Base-by-base conservation (phyloP, 1,140 invertebrate species). In the Procambarus virginalis region DNA sequence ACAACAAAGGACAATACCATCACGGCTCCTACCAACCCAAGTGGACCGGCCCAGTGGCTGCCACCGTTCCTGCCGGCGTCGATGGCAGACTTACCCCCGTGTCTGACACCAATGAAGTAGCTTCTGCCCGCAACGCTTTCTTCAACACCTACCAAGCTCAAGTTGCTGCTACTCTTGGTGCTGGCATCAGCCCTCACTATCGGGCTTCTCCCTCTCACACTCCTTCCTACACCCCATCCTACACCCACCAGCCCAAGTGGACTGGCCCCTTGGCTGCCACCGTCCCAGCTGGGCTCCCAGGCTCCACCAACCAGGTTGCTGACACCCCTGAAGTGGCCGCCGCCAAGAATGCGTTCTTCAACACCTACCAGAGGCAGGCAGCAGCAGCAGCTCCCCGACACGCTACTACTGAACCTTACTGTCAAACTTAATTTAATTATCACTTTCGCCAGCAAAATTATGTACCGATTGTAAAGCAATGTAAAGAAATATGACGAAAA, bases 211-310 rank as follows among this genome's bases (percentile, higher is more conserved):
- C 46, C 73, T 10, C 75, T 0, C 9, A 22, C 48, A 48, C 55
- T 8, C 84, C 60, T 22, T 20, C 49, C 82, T 3, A 22, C 34
- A n/a, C 22, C 22, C 79, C 51, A 3, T 3, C 20, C 20, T 17
- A 14, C 22, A 9, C 48, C 34, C 14, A n/a, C 20, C n/a, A 73
- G 10, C 68, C 68, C n/a, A 84, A 76, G 70, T 84, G 83, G 83
- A 84, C 83, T 20, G 83, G 83, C 83, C 84, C 84, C 51, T n/a
- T 86, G 8, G 84, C 84, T 20, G 73, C 84, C 73, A 86, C 73
- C 22, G 51, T 86, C 22, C 84, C 84, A 51, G 84, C 84, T 14
- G 84, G 84, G 6, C 75, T 86, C 22, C 84, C 84, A 5, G 84
- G 84, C 2, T 78, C 84, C n/a, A 17, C 51, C 5, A 3, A 22